These are phyloP conservation scores for Spicauda simplicius DNA, from an alignment of 2,888 invertebrate species.

Conservation along the genomic window DNA sequence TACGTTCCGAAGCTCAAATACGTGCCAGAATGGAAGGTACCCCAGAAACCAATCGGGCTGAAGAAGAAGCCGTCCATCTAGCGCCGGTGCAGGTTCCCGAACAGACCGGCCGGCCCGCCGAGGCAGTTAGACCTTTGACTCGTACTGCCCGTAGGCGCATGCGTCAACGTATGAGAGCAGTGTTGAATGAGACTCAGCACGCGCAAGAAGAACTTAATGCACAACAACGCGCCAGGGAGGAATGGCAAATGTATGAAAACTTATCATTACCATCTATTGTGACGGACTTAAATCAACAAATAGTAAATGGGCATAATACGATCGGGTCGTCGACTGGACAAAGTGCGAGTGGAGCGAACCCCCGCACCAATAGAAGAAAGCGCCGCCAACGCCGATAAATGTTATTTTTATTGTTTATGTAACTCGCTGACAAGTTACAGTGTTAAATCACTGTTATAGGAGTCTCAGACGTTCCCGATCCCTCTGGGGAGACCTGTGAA, in stretches of 20 bases:
- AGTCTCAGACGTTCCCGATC: slow-evolving; percentile 50
- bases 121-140: slow-evolving; percentile 49
- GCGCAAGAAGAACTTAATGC: not conserved
- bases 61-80: not conserved
- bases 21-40: slow-evolving; percentile 38
- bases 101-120: slow-evolving; percentile 38
- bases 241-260: not conserved
- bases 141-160: slow-evolving; percentile 71
- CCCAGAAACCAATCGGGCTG: not conserved
- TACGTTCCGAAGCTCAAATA: slow-evolving; percentile 58
- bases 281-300: not conserved
- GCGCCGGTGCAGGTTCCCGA: slow-evolving; percentile 34
- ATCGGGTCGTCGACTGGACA: slow-evolving; percentile 51
- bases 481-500: slow-evolving; percentile 59
- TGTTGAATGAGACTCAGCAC: slow-evolving; percentile 50
- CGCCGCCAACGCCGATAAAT: slow-evolving; percentile 69
- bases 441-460: slow-evolving; percentile 52
- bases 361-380: slow-evolving; percentile 66
- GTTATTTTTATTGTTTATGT: not conserved
- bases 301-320: slow-evolving; percentile 40
- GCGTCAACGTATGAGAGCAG: slow-evolving; percentile 64
- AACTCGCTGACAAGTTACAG: slow-evolving; percentile 44
- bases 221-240: not conserved
- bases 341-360: slow-evolving; percentile 49
- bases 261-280: not conserved